Percentiles rank a stretch among this genome's conserved stretches.
phyloP scores from a whole-genome alignment of 2,888 invertebrate genomes.

The Mechanitis mazaeus region DNA sequence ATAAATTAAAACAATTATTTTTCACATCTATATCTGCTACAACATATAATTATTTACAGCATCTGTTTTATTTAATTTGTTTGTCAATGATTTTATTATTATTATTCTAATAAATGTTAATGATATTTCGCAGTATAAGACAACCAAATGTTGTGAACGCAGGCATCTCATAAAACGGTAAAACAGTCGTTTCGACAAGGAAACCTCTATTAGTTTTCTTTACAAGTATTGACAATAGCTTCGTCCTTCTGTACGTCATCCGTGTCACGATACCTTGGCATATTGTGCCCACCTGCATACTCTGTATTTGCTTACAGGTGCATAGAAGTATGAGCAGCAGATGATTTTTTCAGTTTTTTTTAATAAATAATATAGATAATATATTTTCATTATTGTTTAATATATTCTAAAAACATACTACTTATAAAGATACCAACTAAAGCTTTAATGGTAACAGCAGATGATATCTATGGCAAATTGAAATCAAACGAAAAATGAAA shows the following conservation, averaged over 20 bases:
- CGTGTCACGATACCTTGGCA: slow-evolving; percentile 38
- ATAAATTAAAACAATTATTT: not conserved
- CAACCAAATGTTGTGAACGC: slow-evolving; percentile 40
- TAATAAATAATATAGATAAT: too few species aligned
- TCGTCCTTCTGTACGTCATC: slow-evolving; percentile 39
- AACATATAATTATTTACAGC: too few species aligned
- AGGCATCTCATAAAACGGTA: slow-evolving; percentile 54
- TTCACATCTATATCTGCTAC: too few species aligned
- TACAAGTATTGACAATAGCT: slow-evolving; percentile 62
- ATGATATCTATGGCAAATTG: slow-evolving; percentile 30
- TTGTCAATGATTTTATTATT: not conserved
- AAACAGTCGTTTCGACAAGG: slow-evolving; percentile 59
- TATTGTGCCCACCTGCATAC: slow-evolving; percentile 36
- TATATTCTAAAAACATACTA: not conserved
- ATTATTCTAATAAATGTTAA: not conserved
- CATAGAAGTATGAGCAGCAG: slow-evolving; percentile 18
- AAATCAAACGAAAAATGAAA: slow-evolving; percentile 37
- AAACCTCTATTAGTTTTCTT: slow-evolving; percentile 68
- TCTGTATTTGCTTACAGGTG: slow-evolving; percentile 26
- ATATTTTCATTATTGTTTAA: not conserved
- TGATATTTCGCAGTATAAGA: not conserved
- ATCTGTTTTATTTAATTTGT: not conserved
- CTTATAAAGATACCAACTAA: not conserved
- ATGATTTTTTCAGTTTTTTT: not conserved
- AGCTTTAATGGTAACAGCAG: slow-evolving; percentile 14